A percentile compares a stretch with the other conserved stretches of the same genome.
These are phyloP conservation scores for Troglohyphantes excavatus DNA, from an alignment of 2,888 invertebrate genomes.

Conservation along the genomic window DNA sequence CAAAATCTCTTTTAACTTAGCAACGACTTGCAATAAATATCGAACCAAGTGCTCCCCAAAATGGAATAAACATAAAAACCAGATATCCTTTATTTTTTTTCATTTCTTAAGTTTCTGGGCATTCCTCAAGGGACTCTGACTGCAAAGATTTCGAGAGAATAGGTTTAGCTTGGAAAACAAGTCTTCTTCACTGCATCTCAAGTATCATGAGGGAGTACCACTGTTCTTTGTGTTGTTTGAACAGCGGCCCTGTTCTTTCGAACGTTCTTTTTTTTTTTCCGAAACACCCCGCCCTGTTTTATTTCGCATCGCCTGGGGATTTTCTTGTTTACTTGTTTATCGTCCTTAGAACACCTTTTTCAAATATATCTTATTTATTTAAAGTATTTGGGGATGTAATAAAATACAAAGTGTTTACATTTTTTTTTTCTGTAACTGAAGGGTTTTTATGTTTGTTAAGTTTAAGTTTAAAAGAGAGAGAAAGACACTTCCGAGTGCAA, in stretches of 20 bases:
- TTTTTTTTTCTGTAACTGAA: too few relatives aligned
- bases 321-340: slow-evolving; percentile 33
- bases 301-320: slow-evolving; percentile 34
- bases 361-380: slow-evolving; percentile 5
- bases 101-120: not conserved
- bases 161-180: slow-evolving; percentile 11
- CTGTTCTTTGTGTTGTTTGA: slow-evolving; percentile 19
- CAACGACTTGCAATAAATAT: not conserved
- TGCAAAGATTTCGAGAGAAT: not conserved
- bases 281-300: slow-evolving; percentile 19
- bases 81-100: not conserved
- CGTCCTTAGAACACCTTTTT: slow-evolving; percentile 11
- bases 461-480: too few relatives aligned
- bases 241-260: not conserved
- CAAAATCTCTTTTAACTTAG: too few relatives aligned
- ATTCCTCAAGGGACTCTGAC: not conserved
- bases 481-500: too few relatives aligned
- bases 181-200: slow-evolving; percentile 15
- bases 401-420: not conserved
- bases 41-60: not conserved
- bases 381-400: slow-evolving; percentile 2
- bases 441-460: too few relatives aligned
- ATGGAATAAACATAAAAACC: not conserved
- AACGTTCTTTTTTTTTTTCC: not conserved
- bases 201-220: slow-evolving; percentile 29